Conservation (phyloP, 2,888 invertebrate genomes). For the Drosophila rubida region DNA sequence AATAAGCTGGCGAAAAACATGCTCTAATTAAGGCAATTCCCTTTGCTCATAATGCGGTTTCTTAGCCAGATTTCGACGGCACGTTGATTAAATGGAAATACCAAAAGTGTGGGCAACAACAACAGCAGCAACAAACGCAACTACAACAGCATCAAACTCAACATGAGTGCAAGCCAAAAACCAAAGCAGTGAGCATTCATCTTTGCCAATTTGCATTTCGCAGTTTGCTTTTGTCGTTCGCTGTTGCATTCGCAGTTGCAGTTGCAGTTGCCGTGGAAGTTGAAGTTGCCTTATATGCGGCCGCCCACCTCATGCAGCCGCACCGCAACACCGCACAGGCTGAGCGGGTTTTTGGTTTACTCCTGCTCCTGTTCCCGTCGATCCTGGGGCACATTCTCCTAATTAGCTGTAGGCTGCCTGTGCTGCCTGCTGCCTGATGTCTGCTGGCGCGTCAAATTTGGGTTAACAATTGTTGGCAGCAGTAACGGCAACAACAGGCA, state of each 20-base stretch:
- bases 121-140: background rate
- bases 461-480: constrained; percentile 46
- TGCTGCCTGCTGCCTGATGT: constrained; percentile 4
- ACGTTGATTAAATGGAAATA: constrained; percentile 39
- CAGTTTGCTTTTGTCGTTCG: constrained; percentile 26
- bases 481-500: constrained; percentile 9
- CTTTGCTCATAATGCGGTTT: constrained; percentile 13
- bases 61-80: background rate
- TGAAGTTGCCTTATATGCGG: constrained; percentile 47
- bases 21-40: constrained; percentile 13
- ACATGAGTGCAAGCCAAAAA: constrained; percentile 15
- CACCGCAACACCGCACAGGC: constrained; percentile 13
- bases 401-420: constrained; percentile 61
- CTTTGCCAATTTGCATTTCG: constrained; percentile 73
- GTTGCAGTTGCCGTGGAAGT: constrained; percentile 17
- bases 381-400: constrained; percentile 65
- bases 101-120: constrained; percentile 17
- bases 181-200: constrained; percentile 49
- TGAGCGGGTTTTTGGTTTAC: constrained; percentile 9
- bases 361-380: background rate
- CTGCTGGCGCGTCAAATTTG: constrained; percentile 63
- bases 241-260: constrained; percentile 15
- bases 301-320: constrained; percentile 28
- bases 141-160: constrained; percentile 2
- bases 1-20: background rate